These are phyloP conservation scores for Zaprionus obscuricornis DNA, from an alignment of 2,888 invertebrate species.

Conservation along the genomic window DNA sequence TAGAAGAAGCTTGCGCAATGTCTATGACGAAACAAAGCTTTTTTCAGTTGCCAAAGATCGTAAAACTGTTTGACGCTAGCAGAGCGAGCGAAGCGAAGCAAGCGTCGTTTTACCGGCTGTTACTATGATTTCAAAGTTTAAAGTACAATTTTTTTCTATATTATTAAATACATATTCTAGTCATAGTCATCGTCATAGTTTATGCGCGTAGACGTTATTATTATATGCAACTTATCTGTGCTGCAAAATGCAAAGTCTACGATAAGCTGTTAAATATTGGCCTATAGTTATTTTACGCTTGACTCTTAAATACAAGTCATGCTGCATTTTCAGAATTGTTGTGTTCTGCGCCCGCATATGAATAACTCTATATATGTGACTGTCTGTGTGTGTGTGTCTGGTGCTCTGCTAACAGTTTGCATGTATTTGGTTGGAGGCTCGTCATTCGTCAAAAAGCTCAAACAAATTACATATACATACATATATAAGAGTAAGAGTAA, in stretches of 20 bases:
- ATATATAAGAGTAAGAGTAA: conserved; percentile 1
- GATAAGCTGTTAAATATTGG: background rate
- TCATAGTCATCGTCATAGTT: conserved; percentile 3
- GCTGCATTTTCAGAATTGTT: conserved; percentile 8
- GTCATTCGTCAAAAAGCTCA: conserved; percentile 54
- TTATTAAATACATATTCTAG: background rate
- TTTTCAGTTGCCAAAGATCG: background rate
- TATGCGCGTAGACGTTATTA: too few species aligned
- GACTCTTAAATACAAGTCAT: conserved; percentile 11
- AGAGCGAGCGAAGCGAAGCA: too few species aligned
- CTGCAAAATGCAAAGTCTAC: conserved; percentile 2
- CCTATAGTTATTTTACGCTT: background rate
- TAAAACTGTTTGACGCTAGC: too few species aligned
- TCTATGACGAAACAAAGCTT: background rate
- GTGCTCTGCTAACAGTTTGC: conserved; percentile 12
- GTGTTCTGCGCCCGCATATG: conserved; percentile 1
- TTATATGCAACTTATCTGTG: background rate
- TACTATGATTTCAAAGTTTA: conserved; percentile 37
- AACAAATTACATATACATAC: conserved; percentile 22
- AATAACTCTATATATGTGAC: background rate
- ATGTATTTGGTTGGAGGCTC: conserved; percentile 69
- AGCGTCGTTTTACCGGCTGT: too few species aligned
- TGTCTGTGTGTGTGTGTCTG: conserved; percentile 11
- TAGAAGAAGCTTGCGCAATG: conserved; percentile 10
- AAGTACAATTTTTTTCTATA: conserved; percentile 25